These are phyloP conservation scores for Spodoptera picta DNA, from an alignment of 2,888 invertebrate species.

Conservation along the genomic window DNA sequence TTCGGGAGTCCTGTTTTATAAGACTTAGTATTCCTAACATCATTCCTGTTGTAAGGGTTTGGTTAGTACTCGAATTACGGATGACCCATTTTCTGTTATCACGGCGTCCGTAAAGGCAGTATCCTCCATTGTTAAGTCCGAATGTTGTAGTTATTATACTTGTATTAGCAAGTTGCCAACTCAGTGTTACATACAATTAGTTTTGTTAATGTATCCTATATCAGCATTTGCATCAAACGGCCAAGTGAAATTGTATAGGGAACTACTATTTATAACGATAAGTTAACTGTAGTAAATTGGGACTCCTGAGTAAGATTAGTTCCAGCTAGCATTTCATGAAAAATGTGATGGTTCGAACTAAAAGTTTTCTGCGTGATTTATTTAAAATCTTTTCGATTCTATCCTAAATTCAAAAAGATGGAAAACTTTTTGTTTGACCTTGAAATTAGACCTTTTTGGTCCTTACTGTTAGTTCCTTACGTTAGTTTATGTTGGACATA, in stretches of 20 bases:
- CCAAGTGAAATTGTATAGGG: conserved; percentile 17
- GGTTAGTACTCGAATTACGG: conserved; percentile 16
- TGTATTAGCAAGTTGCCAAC: conserved; percentile 11
- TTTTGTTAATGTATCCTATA: conserved; percentile 18
- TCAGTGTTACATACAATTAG: conserved; percentile 30
- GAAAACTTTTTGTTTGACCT: conserved; percentile 10
- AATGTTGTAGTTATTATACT: conserved; percentile 7
- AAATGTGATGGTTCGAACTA: conserved; percentile 29
- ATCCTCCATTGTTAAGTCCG: neutral
- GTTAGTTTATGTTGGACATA: conserved; percentile 57
- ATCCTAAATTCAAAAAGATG: conserved; percentile 3
- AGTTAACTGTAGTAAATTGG: conserved; percentile 10
- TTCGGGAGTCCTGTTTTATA: conserved; percentile 40
- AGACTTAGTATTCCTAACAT: conserved; percentile 17
- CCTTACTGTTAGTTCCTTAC: conserved; percentile 70
- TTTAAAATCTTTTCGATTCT: neutral
- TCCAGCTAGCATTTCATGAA: conserved; percentile 52
- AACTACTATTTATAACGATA: conserved; percentile 19
- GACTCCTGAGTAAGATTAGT: conserved; percentile 45
- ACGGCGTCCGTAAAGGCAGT: conserved; percentile 12
- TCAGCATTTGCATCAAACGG: conserved; percentile 28
- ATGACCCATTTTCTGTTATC: conserved; percentile 2
- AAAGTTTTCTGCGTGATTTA: conserved; percentile 20
- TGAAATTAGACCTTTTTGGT: conserved; percentile 30
- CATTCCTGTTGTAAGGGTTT: neutral